Evolutionary conservation across 2,888 invertebrate genomes (phyloP).

Genomic region (Athripsodes cinereus): DNA sequence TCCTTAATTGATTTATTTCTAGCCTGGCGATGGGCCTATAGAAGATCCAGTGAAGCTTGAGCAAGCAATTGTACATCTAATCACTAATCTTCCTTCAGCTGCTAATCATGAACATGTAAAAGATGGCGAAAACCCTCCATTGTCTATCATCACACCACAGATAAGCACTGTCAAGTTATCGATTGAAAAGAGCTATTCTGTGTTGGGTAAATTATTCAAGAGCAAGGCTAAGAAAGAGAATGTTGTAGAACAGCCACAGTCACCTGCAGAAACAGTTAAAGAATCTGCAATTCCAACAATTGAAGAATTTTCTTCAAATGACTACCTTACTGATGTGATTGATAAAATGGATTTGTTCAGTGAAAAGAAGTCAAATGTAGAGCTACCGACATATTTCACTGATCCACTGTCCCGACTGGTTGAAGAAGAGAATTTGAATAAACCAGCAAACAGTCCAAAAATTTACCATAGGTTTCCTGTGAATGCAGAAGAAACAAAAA

Average conservation of each 20-base stretch:
- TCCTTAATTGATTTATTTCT: too few relatives aligned
- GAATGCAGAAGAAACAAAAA: background rate
- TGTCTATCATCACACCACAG: slow-evolving; percentile 40
- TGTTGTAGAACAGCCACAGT: background rate
- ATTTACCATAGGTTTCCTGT: slow-evolving; percentile 8
- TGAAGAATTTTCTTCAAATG: background rate
- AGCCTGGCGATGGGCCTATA: slow-evolving; percentile 36
- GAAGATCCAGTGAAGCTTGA: slow-evolving; percentile 57
- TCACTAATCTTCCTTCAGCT: slow-evolving; percentile 41
- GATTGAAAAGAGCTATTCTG: slow-evolving; percentile 39
- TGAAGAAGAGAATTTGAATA: background rate
- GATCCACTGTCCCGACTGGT: background rate
- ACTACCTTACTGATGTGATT: background rate
- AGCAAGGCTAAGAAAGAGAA: background rate
- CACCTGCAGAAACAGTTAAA: background rate
- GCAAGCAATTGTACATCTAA: slow-evolving; percentile 54
- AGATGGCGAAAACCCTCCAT: background rate
- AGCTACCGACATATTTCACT: background rate
- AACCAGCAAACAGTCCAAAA: slow-evolving; percentile 13
- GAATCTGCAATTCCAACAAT: background rate
- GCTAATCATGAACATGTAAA: background rate
- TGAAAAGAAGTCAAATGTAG: background rate
- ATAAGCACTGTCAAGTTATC: slow-evolving; percentile 37
- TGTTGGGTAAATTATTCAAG: slow-evolving; percentile 30
- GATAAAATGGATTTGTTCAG: background rate